phyloP scores from a whole-genome alignment of 2,797 vertebrate genomes.

The Bovichtus diacanthus region DNA sequence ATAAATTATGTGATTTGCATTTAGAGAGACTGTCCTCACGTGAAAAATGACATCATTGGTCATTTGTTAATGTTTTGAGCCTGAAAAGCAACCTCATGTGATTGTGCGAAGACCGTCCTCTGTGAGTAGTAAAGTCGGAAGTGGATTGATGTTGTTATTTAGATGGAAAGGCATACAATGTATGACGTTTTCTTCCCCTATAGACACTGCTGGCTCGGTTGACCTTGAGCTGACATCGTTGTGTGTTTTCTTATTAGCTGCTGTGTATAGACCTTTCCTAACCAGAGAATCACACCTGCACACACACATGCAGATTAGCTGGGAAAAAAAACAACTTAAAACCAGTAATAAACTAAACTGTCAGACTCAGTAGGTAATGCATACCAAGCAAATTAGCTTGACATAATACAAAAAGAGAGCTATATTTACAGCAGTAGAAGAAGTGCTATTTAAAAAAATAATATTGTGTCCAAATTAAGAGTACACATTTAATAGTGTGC shows the following conservation, averaged over 20 bases:
- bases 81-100: neutral
- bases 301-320: neutral
- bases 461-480: constrained; percentile 14
- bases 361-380: constrained; percentile 19
- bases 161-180: neutral
- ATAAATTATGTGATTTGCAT: neutral
- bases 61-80: constrained; percentile 1
- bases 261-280: neutral
- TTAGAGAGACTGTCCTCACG: neutral
- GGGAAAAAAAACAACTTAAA: constrained; percentile 7
- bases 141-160: neutral
- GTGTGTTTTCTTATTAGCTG: neutral
- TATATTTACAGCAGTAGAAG: constrained; percentile 31
- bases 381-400: constrained; percentile 22
- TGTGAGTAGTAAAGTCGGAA: neutral
- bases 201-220: neutral
- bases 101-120: neutral
- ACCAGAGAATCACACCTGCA: neutral
- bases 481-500: neutral
- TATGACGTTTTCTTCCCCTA: neutral
- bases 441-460: neutral
- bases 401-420: constrained; percentile 9
- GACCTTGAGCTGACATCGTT: neutral
- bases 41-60: neutral
- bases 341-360: constrained; percentile 14